These are phyloP conservation scores for Meandrina meandrites DNA, from an alignment of 92 coral and sea anemone genomes.

Conservation along the genomic window DNA sequence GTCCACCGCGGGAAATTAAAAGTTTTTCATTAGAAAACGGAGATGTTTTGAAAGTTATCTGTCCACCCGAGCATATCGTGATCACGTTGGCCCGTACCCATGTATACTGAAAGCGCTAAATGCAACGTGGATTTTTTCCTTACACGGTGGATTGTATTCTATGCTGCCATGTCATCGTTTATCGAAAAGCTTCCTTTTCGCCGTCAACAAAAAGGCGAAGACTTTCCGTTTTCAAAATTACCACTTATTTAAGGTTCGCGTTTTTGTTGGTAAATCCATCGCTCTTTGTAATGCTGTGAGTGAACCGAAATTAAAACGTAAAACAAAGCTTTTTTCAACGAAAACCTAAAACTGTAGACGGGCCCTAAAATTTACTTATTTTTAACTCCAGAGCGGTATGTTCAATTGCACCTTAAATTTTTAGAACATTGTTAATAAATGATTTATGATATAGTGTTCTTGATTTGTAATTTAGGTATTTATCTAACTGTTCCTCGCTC, in stretches of 20 bases:
- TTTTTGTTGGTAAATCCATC: too few relatives aligned
- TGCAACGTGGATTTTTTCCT: background rate
- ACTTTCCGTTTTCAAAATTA: background rate
- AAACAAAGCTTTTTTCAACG: too few relatives aligned
- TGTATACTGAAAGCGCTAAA: too few relatives aligned
- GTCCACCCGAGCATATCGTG: background rate
- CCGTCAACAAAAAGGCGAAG: background rate
- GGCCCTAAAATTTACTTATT: background rate
- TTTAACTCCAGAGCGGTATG: background rate
- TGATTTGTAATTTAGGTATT: background rate
- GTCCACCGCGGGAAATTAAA: background rate
- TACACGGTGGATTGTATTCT: background rate
- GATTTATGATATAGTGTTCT: background rate
- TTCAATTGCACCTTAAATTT: background rate
- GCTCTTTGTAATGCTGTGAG: too few relatives aligned
- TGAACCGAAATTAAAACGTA: too few relatives aligned
- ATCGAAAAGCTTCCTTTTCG: background rate
- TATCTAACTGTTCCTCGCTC: background rate
- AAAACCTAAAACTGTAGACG: background rate
- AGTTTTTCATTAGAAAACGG: too few relatives aligned
- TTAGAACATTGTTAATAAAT: background rate
- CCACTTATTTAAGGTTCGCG: too few relatives aligned
- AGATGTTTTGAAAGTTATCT: background rate
- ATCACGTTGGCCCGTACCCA: background rate
- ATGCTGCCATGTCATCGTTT: background rate